Evolutionary conservation across 2,888 invertebrate species (phyloP).

Genomic region (Oscheius myriophilus): DNA sequence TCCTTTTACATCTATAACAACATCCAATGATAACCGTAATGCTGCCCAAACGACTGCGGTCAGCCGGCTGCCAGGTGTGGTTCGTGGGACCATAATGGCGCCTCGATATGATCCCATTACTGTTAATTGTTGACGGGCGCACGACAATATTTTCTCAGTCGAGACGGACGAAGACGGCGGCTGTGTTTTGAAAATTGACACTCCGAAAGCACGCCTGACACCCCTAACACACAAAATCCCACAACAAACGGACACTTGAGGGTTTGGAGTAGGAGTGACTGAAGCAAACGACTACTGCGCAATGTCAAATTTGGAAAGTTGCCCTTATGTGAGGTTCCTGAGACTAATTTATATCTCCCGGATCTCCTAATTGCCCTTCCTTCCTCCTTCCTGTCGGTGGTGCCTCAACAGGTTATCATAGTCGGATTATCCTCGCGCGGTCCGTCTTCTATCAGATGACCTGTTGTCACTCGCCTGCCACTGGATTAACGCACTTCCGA

Average conservation of each 20-base stretch:
- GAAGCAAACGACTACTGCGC: no score
- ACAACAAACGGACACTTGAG: no score
- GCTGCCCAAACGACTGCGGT: background rate
- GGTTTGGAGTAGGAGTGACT: no score
- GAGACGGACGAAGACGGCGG: background rate
- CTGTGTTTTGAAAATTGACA: slow-evolving; percentile 22
- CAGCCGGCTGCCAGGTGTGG: slow-evolving; percentile 11
- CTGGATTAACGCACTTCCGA: slow-evolving; percentile 25
- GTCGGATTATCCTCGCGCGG: slow-evolving; percentile 19
- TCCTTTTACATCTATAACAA: background rate
- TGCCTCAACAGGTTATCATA: background rate
- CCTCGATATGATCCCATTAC: slow-evolving; percentile 27
- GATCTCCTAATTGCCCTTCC: background rate
- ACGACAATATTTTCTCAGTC: background rate
- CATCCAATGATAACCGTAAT: background rate
- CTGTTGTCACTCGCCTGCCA: slow-evolving; percentile 25
- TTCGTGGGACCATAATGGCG: slow-evolving; percentile 8
- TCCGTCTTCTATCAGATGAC: slow-evolving; percentile 28
- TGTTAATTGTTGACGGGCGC: slow-evolving; percentile 27
- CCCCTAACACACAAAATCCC: background rate
- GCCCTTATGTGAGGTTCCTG: no score
- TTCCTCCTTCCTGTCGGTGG: background rate
- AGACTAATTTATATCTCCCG: no score
- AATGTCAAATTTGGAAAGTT: no score
- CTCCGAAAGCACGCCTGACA: slow-evolving; percentile 17